Evolutionary conservation across 2,888 invertebrate genomes (phyloP).

Genomic region (Drosophila buzzatii): DNA sequence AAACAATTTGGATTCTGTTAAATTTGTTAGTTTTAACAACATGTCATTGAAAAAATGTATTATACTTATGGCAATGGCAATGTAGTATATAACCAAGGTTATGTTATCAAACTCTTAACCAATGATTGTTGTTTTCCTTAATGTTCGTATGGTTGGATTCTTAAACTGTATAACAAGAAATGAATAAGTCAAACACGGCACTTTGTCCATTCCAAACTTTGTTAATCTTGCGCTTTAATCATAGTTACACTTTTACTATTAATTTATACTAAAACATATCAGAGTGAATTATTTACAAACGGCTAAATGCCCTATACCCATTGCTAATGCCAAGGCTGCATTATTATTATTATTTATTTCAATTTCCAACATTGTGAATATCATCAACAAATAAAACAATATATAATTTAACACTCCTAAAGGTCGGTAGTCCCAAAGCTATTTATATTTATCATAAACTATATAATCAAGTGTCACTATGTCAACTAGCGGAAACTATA

Average conservation of each 20-base stretch:
- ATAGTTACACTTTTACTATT: constrained; percentile 23
- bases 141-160: constrained; percentile 40
- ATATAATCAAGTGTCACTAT: constrained; percentile 48
- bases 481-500: constrained; percentile 51
- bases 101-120: constrained; percentile 4
- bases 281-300: constrained; percentile 47
- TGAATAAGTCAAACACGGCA: constrained; percentile 19
- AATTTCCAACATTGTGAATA: constrained; percentile 53
- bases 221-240: constrained; percentile 24
- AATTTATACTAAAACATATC: constrained; percentile 62
- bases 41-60: constrained; percentile 26
- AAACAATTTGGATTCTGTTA: constrained; percentile 46
- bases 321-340: constrained; percentile 25
- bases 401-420: constrained; percentile 41
- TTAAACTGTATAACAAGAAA: constrained; percentile 24
- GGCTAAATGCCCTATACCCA: constrained; percentile 40
- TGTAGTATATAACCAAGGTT: constrained; percentile 23
- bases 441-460: constrained; percentile 31
- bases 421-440: constrained; percentile 18
- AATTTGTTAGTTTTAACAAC: constrained; percentile 52
- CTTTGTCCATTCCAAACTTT: constrained; percentile 44
- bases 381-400: constrained; percentile 35
- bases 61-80: constrained; percentile 13
- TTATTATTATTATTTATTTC: constrained; percentile 10
- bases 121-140: constrained; percentile 19